phyloP scores from a whole-genome alignment of 2,113 vertebrate genomes.

The Nicator chloris region DNA sequence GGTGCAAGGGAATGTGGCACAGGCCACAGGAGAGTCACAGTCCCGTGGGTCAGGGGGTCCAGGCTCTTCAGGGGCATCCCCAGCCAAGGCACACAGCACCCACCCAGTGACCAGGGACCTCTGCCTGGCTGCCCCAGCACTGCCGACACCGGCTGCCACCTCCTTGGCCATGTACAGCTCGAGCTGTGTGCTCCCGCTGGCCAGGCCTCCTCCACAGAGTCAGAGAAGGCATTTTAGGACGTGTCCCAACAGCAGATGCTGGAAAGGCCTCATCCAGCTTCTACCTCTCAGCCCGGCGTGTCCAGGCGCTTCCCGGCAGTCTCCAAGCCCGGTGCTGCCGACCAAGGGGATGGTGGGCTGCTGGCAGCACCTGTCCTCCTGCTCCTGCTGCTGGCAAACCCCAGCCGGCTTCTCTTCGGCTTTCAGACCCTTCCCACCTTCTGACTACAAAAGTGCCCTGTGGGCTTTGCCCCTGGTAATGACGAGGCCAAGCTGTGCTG shows the following conservation, averaged over 20 bases:
- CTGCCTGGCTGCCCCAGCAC: neutral
- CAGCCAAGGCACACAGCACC: neutral
- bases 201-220: neutral
- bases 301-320: neutral
- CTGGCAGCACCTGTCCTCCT: fast-evolving
- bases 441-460: neutral
- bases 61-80: neutral
- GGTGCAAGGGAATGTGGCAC: fast-evolving
- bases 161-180: neutral
- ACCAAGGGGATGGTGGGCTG: neutral
- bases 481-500: fast-evolving
- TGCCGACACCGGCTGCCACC: fast-evolving
- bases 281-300: neutral
- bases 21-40: neutral
- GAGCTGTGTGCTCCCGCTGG: fast-evolving
- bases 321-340: fast-evolving
- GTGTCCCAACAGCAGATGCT: neutral
- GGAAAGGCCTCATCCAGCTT: conserved; percentile 16
- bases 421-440: neutral
- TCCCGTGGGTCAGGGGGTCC: fast-evolving
- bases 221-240: neutral
- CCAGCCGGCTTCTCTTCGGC: fast-evolving
- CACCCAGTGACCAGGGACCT: fast-evolving
- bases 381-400: neutral
- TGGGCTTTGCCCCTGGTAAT: neutral